Base-by-base conservation (phyloP, 2,888 invertebrate species). In the Hypena proboscidalis region DNA sequence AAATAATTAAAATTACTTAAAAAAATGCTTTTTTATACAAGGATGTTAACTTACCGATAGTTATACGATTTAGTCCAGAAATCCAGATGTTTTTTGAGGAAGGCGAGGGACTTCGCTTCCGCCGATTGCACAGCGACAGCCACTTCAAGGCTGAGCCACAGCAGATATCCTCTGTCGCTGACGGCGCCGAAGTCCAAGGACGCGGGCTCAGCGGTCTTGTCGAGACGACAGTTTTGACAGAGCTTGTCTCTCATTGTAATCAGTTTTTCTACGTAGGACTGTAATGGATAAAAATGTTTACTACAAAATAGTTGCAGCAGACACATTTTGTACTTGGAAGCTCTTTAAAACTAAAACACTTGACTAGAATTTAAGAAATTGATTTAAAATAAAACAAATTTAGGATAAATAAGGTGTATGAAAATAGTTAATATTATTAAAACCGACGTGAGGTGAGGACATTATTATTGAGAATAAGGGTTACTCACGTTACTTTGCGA, bases 11-110 rank as follows among this genome's bases (percentile, higher is more conserved):
- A n/a, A n/a, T n/a, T n/a, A n/a, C n/a, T n/a, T n/a, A n/a, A n/a
- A n/a, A n/a, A n/a, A n/a, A n/a, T n/a, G n/a, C n/a, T n/a, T n/a
- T n/a, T n/a, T n/a, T n/a, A n/a, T n/a, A n/a, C n/a, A n/a, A n/a
- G n/a, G n/a, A n/a, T n/a, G n/a, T n/a, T n/a, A 22, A 51, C 70
- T 68, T 74, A 94, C 94, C 94, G 92, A 77, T 94, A 94, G 70
- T 95, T 95, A 68, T 94, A 95, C 39, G 92, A 92, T 59, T 92
- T 93, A 14, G 93, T 93, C 97, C 97, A 98, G 68, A 94, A 94
- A 45, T 95, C 94, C 41, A 97, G 90, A 80, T 97, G 96, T 62
- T 93, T 93, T 65, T 92, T 90, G 13, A 96, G 91, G 69, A 95
- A 95, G 1, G 97, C 95, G 9, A 92, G 92, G 1, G 94, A 92